A percentile compares a stretch with the other conserved stretches of the same genome.
phyloP scores from a whole-genome alignment of 2,888 invertebrate genomes.

The Eumerus sabulonum region DNA sequence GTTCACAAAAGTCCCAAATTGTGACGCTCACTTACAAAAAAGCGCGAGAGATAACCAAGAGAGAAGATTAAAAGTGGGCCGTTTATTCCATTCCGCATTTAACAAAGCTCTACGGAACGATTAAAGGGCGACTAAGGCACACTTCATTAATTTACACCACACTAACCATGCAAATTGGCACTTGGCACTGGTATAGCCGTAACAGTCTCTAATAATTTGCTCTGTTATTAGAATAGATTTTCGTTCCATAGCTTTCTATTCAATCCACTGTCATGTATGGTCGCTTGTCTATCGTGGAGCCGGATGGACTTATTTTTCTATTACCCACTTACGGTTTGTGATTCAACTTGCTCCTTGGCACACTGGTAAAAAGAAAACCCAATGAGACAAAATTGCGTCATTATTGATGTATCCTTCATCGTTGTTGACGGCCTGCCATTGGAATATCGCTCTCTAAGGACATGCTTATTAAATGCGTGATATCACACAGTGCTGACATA shows the following conservation, averaged over 20 bases:
- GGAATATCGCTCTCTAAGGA: slow-evolving; percentile 35
- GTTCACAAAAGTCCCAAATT: slow-evolving; percentile 32
- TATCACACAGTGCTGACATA: slow-evolving; percentile 20
- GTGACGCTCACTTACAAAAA: background rate
- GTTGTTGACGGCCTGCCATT: slow-evolving; percentile 4
- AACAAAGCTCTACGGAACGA: too few species aligned
- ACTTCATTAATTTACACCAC: slow-evolving; percentile 33
- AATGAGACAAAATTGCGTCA: slow-evolving; percentile 37
- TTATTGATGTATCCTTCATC: slow-evolving; percentile 31
- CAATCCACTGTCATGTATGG: too few species aligned
- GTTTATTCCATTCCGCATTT: background rate
- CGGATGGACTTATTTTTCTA: background rate
- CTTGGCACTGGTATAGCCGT: too few species aligned
- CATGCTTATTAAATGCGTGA: slow-evolving; percentile 37
- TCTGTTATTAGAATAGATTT: too few species aligned
- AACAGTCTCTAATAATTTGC: too few species aligned
- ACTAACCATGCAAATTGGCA: slow-evolving; percentile 25
- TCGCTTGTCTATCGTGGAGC: too few species aligned
- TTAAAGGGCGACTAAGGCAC: slow-evolving; percentile 12
- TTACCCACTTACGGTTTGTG: slow-evolving; percentile 11
- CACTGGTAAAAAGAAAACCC: slow-evolving; percentile 16
- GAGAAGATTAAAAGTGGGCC: too few species aligned
- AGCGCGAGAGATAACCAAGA: too few species aligned
- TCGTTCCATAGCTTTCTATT: too few species aligned
- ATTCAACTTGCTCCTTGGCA: slow-evolving; percentile 10